Evolutionary conservation across 1,140 invertebrate genomes (phyloP), one percentile per base, ranked within the genome.

Genomic region (Brachionus plicatilis): DNA sequence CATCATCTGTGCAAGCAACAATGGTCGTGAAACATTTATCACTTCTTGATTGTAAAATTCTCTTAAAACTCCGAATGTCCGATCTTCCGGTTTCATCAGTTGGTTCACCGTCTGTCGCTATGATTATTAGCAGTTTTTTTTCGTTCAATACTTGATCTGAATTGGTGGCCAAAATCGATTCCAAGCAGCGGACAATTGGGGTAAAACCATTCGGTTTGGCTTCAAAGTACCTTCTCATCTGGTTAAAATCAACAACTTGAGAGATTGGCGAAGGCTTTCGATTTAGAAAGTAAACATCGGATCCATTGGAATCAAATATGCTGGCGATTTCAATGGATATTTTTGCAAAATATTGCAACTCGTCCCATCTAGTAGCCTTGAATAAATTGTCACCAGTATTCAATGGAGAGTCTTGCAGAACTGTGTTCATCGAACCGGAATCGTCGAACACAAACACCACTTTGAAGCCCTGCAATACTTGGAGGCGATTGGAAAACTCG

Each of bases 1-100:
- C 80, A 68, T 83, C 80, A 53, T 83, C 80, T 24, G 79, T 82
- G 65, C 79, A 82, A 3, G 43, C 53, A 60, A 82, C 79, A 20
- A 82, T 45, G 11, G 79, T 82, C 1, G 79, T 82, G 29, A 29
- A 82, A 6, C 33, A 43, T 80, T 80, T 80, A 20, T 43, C 11
- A 33, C 24, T 47, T 11, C 65, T 29, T 12, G 79, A 60, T 83
- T 83, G n/a, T 47, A 83, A 37, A 45, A 83, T 47, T 29, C 47
- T n/a, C 37, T 83, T 68, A 33, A 83, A 83, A 50, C 27, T 72
- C 2, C 6, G 20, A 14, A 68, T 37, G 45, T 83, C 56, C 14
- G 47, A 47, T 41, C 17, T 24, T 43, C 80, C 80, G 12, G 24
- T 45, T n/a, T 83, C 80, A 45, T 83, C 60, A 17, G 80, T 83